Evolutionary conservation across 2,113 vertebrate species (phyloP).

Genomic region (Bothrops jararaca): DNA sequence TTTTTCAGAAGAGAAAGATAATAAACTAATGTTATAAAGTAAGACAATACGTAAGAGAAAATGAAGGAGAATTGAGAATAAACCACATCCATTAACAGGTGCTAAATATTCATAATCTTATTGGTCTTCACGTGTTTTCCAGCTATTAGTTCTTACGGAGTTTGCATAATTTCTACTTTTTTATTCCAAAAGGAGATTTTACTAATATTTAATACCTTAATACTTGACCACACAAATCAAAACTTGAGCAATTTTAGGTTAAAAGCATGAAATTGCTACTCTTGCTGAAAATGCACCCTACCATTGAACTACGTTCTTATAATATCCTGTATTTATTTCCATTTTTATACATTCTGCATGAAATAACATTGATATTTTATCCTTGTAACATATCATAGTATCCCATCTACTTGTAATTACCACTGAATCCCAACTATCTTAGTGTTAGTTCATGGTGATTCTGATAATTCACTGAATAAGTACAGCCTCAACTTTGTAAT

Average conservation of each 20-base stretch:
- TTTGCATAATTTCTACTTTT: not conserved
- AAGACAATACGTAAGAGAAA: not conserved
- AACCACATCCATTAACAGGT: not conserved
- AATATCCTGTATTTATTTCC: not conserved
- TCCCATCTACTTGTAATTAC: not conserved
- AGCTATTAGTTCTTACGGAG: not conserved
- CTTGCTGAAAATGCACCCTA: not conserved
- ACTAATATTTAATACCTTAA: not conserved
- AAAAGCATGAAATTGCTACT: not conserved
- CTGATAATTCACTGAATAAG: not conserved
- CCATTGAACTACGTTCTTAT: not conserved
- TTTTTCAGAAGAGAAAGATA: not conserved
- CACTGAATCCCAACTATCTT: not conserved
- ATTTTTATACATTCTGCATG: not conserved
- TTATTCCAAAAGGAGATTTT: not conserved
- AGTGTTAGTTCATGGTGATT: not conserved
- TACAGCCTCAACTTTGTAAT: not conserved
- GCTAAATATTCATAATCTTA: not conserved
- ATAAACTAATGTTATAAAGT: not conserved
- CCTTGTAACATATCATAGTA: not conserved
- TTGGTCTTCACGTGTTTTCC: not conserved
- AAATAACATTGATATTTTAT: not conserved
- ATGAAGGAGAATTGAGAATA: not conserved
- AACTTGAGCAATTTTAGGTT: not conserved
- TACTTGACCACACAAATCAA: not conserved